phyloP scores from a whole-genome alignment of 2,113 vertebrate species.

The Alethe diademata region DNA sequence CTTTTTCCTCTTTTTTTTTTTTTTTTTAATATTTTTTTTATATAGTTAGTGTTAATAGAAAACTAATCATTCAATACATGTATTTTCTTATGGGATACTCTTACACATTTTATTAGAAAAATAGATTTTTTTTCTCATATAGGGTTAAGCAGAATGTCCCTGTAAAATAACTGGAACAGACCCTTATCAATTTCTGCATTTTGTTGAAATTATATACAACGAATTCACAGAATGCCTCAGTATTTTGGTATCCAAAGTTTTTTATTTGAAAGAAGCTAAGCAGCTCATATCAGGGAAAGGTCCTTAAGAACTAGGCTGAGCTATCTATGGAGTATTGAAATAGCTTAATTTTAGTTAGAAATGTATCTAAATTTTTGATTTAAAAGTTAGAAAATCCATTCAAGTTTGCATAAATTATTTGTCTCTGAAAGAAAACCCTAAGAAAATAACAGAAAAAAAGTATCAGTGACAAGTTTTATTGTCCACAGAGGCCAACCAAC shows the following conservation, averaged over 20 bases:
- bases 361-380: neutral
- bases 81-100: neutral
- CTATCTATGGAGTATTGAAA: neutral
- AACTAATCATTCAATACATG: neutral
- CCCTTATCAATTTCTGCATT: neutral
- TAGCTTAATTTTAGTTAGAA: neutral
- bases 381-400: neutral
- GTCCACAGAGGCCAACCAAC: neutral
- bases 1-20: neutral
- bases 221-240: neutral
- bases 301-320: neutral
- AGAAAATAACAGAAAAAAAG: neutral
- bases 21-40: neutral
- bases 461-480: neutral
- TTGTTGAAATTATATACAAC: neutral
- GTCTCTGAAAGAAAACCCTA: neutral
- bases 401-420: neutral
- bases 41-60: neutral
- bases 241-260: neutral
- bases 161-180: neutral
- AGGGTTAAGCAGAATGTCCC: neutral
- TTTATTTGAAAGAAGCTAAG: neutral
- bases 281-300: neutral
- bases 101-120: neutral
- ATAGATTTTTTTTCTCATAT: neutral